phyloP scores from a whole-genome alignment of 2,113 vertebrate species.

The Litocranius walleri region DNA sequence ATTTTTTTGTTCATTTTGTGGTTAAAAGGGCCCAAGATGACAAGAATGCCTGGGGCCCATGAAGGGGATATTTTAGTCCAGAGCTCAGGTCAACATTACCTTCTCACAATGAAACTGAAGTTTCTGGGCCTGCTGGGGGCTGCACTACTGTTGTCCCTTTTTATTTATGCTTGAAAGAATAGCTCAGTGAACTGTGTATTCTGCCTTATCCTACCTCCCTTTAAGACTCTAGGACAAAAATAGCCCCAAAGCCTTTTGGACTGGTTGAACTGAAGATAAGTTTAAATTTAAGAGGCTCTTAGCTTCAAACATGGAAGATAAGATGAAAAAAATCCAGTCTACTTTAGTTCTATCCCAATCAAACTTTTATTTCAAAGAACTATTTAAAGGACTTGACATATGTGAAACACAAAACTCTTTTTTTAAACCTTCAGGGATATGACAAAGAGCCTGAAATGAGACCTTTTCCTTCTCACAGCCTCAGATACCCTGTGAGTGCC shows the following conservation, averaged over 20 bases:
- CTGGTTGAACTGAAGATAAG: conserved; percentile 41
- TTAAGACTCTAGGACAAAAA: conserved; percentile 53
- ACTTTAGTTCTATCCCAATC: conserved; percentile 55
- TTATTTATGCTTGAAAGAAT: not conserved
- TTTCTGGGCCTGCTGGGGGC: not conserved
- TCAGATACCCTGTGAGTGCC: not conserved
- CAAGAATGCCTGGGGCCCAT: not conserved
- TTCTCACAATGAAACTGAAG: not conserved
- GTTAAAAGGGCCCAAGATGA: not conserved
- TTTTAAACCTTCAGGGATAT: conserved; percentile 45
- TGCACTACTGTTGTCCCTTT: not conserved
- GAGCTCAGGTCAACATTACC: not conserved
- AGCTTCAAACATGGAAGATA: conserved; percentile 49
- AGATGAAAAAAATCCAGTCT: conserved; percentile 53
- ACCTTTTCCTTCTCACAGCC: conserved; percentile 31
- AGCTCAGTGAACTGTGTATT: not conserved
- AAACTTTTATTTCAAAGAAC: conserved; percentile 60
- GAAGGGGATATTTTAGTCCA: rapidly evolving
- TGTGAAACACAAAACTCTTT: conserved; percentile 62
- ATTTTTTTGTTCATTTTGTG: not conserved
- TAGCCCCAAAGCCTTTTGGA: conserved; percentile 31
- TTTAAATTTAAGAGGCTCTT: conserved; percentile 59
- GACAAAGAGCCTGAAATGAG: conserved; percentile 53
- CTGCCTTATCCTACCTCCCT: not conserved
- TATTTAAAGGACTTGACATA: conserved; percentile 68